phyloP scores from a whole-genome alignment of 1,140 invertebrate species.

The Triops longicaudatus region DNA sequence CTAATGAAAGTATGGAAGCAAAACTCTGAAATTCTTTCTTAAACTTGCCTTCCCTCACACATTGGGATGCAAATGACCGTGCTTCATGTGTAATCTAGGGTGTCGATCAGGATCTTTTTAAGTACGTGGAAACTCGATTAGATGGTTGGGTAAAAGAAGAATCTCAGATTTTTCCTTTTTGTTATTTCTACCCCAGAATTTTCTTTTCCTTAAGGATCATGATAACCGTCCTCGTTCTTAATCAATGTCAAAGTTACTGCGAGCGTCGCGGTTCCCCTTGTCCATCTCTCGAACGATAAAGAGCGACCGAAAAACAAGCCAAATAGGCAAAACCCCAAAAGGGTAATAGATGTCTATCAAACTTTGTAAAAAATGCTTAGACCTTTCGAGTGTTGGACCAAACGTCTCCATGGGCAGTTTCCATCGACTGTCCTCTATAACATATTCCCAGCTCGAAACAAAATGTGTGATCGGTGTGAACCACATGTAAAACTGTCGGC shows the following conservation, averaged over 20 bases:
- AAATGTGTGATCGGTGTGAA: no score
- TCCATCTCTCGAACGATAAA: neutral
- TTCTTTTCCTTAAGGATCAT: neutral
- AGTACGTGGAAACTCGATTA: neutral
- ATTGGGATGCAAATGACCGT: no score
- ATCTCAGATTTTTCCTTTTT: neutral
- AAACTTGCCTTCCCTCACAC: neutral
- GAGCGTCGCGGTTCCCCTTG: neutral
- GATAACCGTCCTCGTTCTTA: neutral
- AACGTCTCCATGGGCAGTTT: no score
- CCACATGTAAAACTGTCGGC: no score
- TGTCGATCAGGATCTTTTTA: neutral
- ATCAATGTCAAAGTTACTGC: neutral
- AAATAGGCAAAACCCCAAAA: neutral
- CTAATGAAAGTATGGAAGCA: neutral
- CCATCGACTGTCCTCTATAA: no score
- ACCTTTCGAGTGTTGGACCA: no score
- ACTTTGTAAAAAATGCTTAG: no score
- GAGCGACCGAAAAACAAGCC: neutral
- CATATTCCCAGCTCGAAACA: no score
- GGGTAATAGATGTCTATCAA: no score
- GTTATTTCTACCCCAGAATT: neutral
- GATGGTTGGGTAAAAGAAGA: neutral
- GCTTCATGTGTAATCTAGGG: neutral
- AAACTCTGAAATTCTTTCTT: neutral